phyloP scores from a whole-genome alignment of 1,140 invertebrate genomes.

The Diachasmimorpha longicaudata region DNA sequence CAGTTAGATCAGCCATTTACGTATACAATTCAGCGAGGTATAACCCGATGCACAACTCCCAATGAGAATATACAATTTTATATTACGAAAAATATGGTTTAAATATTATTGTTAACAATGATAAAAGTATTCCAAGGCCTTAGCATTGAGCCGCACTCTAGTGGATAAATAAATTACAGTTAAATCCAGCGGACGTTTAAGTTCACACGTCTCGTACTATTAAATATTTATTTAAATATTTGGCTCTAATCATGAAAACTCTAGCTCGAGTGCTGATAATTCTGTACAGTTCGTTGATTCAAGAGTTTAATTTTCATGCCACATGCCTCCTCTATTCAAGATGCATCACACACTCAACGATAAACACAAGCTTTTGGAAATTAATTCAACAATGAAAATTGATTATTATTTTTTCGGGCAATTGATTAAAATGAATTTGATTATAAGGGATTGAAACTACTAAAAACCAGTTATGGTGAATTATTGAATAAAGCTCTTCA shows the following conservation, averaged over 20 bases:
- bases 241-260: slow-evolving; percentile 18
- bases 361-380: too few relatives aligned
- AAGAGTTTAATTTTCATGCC: too few relatives aligned
- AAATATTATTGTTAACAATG: not conserved
- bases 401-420: too few relatives aligned
- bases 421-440: too few relatives aligned
- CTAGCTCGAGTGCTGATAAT: not conserved
- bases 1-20: not conserved
- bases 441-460: too few relatives aligned
- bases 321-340: too few relatives aligned
- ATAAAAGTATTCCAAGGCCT: not conserved
- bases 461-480: too few relatives aligned
- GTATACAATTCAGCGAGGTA: slow-evolving; percentile 4
- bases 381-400: too few relatives aligned
- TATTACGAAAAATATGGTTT: not conserved
- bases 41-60: not conserved
- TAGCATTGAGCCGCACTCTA: not conserved
- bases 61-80: not conserved
- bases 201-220: not conserved
- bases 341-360: too few relatives aligned
- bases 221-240: slow-evolving; percentile 13
- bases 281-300: not conserved
- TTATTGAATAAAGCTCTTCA: too few relatives aligned
- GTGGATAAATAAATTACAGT: not conserved
- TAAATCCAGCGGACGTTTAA: not conserved